phyloP scores from a whole-genome alignment of 2,113 vertebrate genomes.

The Erpornis zantholeuca region DNA sequence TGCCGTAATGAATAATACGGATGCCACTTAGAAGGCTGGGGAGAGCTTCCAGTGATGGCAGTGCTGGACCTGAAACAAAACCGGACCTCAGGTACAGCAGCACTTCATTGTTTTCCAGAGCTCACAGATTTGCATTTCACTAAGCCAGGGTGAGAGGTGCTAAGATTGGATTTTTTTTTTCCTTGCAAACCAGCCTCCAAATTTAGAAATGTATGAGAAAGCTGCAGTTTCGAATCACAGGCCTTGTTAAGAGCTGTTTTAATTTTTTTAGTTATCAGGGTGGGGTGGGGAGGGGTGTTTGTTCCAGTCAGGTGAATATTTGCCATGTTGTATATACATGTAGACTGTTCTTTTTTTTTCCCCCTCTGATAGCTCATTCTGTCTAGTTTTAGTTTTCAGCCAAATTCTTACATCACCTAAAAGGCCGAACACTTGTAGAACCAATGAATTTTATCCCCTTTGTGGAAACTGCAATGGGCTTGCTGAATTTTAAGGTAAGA shows the following conservation, averaged over 20 bases:
- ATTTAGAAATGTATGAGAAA: conserved; percentile 37
- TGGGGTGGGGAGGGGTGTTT: neutral
- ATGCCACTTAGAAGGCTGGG: conserved; percentile 62
- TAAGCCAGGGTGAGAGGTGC: conserved; percentile 50
- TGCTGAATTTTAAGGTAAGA: conserved; percentile 99
- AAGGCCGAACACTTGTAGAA: conserved; percentile 86
- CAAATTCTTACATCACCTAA: conserved; percentile 88
- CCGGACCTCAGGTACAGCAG: conserved; percentile 70
- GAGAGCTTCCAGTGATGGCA: conserved; percentile 54
- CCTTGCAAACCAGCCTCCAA: conserved; percentile 22
- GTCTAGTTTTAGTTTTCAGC: conserved; percentile 91
- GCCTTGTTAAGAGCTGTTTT: neutral
- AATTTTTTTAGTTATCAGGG: neutral
- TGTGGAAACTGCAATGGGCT: conserved; percentile 96
- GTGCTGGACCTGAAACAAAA: conserved; percentile 65
- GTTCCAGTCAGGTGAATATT: conserved; percentile 50
- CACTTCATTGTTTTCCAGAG: conserved; percentile 64
- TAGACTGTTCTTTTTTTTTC: neutral
- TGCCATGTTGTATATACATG: neutral
- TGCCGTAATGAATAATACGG: conserved; percentile 72
- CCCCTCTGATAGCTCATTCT: conserved; percentile 3
- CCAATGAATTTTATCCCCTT: conserved; percentile 96
- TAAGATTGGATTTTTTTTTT: conserved; percentile 20
- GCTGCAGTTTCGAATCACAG: neutral
- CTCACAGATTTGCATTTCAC: conserved; percentile 53